Evolutionary conservation across 2,888 invertebrate species (phyloP).

Genomic region (Cerceris rybyensis): DNA sequence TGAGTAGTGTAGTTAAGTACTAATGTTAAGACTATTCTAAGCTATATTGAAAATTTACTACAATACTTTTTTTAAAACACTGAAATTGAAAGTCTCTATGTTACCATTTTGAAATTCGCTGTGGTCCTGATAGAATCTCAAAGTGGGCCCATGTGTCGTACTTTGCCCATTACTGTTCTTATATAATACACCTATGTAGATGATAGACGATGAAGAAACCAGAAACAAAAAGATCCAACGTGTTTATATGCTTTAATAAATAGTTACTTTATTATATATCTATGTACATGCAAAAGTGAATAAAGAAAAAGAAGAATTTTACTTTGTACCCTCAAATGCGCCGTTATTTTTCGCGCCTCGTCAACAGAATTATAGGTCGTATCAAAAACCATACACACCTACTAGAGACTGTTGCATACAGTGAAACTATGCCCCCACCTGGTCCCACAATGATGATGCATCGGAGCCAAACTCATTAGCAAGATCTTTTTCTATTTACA

Average conservation of each 20-base stretch:
- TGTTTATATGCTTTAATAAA: slow-evolving; percentile 64
- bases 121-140: too few relatives aligned
- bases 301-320: slow-evolving; percentile 18
- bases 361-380: neutral
- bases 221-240: slow-evolving; percentile 2
- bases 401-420: too few relatives aligned
- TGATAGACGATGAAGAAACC: slow-evolving; percentile 40
- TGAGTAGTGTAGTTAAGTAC: too few relatives aligned
- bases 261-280: slow-evolving; percentile 60
- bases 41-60: too few relatives aligned
- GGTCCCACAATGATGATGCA: neutral
- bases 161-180: neutral
- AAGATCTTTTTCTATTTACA: too few relatives aligned
- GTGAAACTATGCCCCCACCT: slow-evolving; percentile 4
- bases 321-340: slow-evolving; percentile 18
- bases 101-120: too few relatives aligned
- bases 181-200: slow-evolving; percentile 19
- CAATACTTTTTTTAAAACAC: too few relatives aligned
- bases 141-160: too few relatives aligned
- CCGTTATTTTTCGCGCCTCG: neutral
- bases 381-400: neutral
- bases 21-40: too few relatives aligned
- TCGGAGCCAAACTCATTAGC: too few relatives aligned
- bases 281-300: slow-evolving; percentile 57
- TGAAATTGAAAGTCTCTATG: too few relatives aligned